Percentiles rank a stretch among this genome's conserved stretches.
phyloP scores from a whole-genome alignment of 2,888 invertebrate genomes.

The Drosophila putrida region DNA sequence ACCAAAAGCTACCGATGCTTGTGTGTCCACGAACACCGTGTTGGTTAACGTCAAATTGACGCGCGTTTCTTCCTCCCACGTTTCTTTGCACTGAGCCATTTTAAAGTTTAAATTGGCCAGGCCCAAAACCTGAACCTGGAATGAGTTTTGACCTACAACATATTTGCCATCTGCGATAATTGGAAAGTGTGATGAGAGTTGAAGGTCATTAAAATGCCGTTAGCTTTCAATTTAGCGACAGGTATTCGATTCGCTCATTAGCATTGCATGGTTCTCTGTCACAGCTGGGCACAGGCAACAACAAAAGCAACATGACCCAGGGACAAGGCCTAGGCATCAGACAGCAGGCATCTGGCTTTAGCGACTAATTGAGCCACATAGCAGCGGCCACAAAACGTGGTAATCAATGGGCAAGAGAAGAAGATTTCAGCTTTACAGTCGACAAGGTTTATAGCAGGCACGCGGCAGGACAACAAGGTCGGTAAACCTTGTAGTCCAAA shows the following conservation, averaged over 20 bases:
- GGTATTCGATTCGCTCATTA: conserved; percentile 66
- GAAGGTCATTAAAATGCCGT: conserved; percentile 60
- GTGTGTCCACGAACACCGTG: conserved; percentile 29
- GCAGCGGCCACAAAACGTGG: conserved; percentile 23
- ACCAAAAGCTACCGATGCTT: conserved; percentile 10
- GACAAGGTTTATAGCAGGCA: conserved; percentile 14
- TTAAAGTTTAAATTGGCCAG: conserved; percentile 48
- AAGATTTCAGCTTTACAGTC: conserved; percentile 12
- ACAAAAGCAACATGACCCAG: not conserved
- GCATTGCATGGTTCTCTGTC: conserved; percentile 48
- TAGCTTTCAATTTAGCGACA: conserved; percentile 70
- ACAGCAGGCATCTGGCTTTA: conserved; percentile 4
- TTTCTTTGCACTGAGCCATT: not conserved
- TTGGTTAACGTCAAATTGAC: conserved; percentile 46
- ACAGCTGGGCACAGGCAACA: conserved; percentile 29
- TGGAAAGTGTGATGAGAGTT: conserved; percentile 36
- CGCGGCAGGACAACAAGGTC: conserved; percentile 20
- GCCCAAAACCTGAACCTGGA: not conserved
- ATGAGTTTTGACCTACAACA: conserved; percentile 14
- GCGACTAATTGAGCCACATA: conserved; percentile 42
- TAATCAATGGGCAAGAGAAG: conserved; percentile 18
- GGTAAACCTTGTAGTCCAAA: not conserved
- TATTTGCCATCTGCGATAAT: conserved; percentile 51
- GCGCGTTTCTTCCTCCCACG: not conserved
- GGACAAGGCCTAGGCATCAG: conserved; percentile 8